Conservation (phyloP, 53 echinoderm and acorn worm genomes). For the Arbacia lixula region DNA sequence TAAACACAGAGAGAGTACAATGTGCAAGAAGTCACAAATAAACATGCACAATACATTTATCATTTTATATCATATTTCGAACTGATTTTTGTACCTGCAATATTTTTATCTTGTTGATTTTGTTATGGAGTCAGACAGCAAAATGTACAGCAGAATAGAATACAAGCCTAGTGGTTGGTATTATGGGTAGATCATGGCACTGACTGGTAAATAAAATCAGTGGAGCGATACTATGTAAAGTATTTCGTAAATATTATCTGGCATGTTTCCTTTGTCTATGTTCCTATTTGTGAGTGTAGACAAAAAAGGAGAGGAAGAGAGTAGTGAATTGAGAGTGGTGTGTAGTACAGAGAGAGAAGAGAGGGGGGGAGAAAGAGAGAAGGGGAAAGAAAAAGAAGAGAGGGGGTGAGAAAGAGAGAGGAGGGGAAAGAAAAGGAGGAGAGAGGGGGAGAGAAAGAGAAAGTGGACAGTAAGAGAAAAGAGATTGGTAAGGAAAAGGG, state of each 20-base stretch:
- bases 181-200: no score
- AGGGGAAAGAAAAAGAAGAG: neutral
- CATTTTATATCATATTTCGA: neutral
- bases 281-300: neutral
- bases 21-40: no score
- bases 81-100: slow-evolving; percentile 13
- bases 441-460: neutral
- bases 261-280: neutral
- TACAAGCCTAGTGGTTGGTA: no score
- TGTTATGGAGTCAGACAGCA: neutral
- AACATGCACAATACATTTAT: no score
- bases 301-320: neutral
- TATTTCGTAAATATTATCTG: neutral
- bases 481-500: neutral
- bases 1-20: no score
- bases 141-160: no score
- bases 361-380: neutral
- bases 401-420: neutral
- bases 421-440: neutral
- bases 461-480: neutral
- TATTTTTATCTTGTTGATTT: slow-evolving; percentile 6
- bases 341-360: neutral
- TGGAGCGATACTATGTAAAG: no score
- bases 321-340: neutral
- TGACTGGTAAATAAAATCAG: no score